phyloP scores from a whole-genome alignment of 1,140 invertebrate genomes.

The Orius insidiosus region DNA sequence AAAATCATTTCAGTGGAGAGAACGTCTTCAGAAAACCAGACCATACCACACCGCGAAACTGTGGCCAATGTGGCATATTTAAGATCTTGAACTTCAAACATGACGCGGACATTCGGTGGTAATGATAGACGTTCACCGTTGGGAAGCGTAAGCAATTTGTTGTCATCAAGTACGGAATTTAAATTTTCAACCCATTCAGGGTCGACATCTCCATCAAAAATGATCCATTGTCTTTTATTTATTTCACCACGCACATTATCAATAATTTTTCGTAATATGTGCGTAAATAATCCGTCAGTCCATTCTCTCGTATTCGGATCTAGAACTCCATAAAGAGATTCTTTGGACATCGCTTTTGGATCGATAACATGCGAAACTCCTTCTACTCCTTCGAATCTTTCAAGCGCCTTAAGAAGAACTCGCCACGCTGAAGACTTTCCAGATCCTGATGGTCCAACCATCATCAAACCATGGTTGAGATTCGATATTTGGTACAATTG shows the following conservation, averaged over 20 bases:
- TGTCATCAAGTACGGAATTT: constrained; percentile 96
- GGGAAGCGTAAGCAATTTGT: constrained; percentile 92
- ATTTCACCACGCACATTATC: constrained; percentile 99
- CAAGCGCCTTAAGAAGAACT: constrained; percentile 86
- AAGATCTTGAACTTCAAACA: constrained; percentile 99
- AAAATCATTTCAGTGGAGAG: constrained; percentile 98
- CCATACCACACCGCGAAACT: constrained; percentile 98
- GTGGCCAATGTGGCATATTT: constrained; percentile 97
- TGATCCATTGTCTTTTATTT: constrained; percentile 98
- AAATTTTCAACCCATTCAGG: constrained; percentile 98
- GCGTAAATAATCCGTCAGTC: constrained; percentile 98
- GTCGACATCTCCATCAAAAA: constrained; percentile 98
- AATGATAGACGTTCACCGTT: constrained; percentile 96
- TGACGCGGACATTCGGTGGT: constrained; percentile 96
- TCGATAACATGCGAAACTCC: constrained; percentile 98
- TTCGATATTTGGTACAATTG: constrained; percentile 99
- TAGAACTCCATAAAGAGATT: constrained; percentile 90
- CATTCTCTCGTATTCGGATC: constrained; percentile 99
- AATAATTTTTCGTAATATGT: constrained; percentile 93
- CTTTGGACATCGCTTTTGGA: constrained; percentile 98
- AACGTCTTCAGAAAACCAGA: constrained; percentile 97
- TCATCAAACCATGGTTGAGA: constrained; percentile 97
- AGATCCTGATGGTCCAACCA: constrained; percentile 98
- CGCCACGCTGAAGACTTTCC: constrained; percentile 96
- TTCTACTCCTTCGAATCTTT: constrained; percentile 74